Evolutionary conservation across 2,113 vertebrate genomes (phyloP).

Genomic region (Rousettus leschenaultii): DNA sequence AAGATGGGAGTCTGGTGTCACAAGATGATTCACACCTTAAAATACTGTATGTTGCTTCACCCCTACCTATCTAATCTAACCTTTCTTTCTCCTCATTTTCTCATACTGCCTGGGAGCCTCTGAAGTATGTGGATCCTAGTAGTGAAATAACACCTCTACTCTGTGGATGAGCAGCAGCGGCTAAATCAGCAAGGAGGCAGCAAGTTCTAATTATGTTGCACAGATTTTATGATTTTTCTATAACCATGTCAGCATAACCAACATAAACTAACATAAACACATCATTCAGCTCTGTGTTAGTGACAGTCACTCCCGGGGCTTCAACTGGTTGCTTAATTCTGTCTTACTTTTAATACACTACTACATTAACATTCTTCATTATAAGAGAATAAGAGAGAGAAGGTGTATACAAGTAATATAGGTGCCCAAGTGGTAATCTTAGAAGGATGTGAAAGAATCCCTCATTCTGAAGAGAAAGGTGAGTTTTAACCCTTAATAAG

Average conservation of each 20-base stretch:
- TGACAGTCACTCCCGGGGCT: not conserved
- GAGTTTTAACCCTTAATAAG: not conserved
- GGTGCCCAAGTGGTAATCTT: not conserved
- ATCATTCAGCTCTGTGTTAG: not conserved
- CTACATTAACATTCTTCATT: not conserved
- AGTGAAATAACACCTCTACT: constrained; percentile 40
- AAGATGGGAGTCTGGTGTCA: constrained; percentile 11
- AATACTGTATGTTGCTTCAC: constrained; percentile 30
- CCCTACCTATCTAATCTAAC: constrained; percentile 40
- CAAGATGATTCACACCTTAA: constrained; percentile 50
- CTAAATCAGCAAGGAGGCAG: constrained; percentile 56
- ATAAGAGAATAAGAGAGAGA: not conserved
- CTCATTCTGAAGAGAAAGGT: not conserved
- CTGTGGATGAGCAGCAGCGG: constrained; percentile 1
- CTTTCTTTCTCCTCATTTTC: constrained; percentile 39
- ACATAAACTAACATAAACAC: constrained; percentile 6
- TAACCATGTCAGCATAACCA: not conserved
- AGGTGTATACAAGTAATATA: not conserved
- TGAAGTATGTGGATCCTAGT: constrained; percentile 35
- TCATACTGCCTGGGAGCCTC: constrained; percentile 34
- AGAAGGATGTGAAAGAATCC: not conserved
- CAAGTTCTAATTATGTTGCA: constrained; percentile 38
- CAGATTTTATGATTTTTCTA: constrained; percentile 25
- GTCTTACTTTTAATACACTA: not conserved
- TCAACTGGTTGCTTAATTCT: not conserved